Evolutionary conservation across 2,113 vertebrate genomes (phyloP).

Genomic region (Eurypyga helias): DNA sequence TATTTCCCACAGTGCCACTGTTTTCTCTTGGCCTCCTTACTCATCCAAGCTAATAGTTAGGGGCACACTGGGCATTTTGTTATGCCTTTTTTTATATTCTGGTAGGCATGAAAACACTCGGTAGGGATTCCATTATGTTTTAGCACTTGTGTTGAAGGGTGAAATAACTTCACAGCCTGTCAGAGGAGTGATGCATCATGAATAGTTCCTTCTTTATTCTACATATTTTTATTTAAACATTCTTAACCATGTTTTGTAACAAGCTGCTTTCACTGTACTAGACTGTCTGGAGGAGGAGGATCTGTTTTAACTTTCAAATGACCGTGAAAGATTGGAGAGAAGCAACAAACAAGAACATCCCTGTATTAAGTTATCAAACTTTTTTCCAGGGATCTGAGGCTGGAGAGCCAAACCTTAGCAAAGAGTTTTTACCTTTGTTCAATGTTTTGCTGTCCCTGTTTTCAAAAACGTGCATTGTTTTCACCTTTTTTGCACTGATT

Average conservation of each 20-base stretch:
- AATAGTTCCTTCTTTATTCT: constrained; percentile 46
- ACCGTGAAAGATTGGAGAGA: constrained; percentile 33
- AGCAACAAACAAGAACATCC: constrained; percentile 13
- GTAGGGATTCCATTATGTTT: constrained; percentile 7
- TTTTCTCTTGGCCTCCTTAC: constrained; percentile 31
- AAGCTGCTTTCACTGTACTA: constrained; percentile 22
- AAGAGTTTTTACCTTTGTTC: neutral
- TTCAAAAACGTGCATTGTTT: neutral
- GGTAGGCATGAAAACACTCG: constrained; percentile 13
- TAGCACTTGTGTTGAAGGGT: constrained; percentile 30
- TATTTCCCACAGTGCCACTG: constrained; percentile 28
- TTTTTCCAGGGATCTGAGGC: neutral
- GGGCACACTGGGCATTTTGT: constrained; percentile 44
- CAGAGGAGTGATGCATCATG: constrained; percentile 10
- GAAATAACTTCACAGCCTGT: constrained; percentile 44
- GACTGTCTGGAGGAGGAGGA: constrained; percentile 31
- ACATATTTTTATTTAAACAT: constrained; percentile 31
- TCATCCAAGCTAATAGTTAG: constrained; percentile 35
- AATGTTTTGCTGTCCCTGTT: neutral
- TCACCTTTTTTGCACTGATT: neutral
- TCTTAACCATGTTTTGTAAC: constrained; percentile 9
- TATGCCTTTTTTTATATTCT: neutral
- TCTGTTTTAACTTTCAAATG: constrained; percentile 48
- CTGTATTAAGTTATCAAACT: constrained; percentile 21
- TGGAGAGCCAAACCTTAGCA: neutral